Conservation (phyloP, 2,113 vertebrate genomes). For the Xyliphius kryptos region DNA sequence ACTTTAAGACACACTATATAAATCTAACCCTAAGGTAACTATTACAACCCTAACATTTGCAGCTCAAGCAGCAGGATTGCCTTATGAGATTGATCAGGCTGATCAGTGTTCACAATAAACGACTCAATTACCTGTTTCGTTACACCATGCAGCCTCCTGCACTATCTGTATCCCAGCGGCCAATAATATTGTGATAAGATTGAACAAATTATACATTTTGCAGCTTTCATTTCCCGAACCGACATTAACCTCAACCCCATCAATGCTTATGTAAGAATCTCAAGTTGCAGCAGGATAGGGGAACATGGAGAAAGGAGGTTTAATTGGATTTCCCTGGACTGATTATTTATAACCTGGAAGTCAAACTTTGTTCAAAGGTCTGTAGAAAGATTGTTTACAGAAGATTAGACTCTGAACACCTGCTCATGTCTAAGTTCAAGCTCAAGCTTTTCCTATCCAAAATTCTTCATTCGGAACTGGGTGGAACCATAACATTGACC, state of each 20-base stretch:
- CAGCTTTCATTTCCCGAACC: slow-evolving; percentile 4
- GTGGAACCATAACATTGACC: too few relatives aligned
- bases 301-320: not conserved
- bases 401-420: not conserved
- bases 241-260: slow-evolving; percentile 2
- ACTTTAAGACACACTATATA: too few relatives aligned
- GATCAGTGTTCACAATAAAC: slow-evolving; percentile 2
- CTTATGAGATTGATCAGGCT: slow-evolving; percentile 1
- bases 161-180: slow-evolving; percentile 9
- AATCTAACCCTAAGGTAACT: too few relatives aligned
- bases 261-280: slow-evolving; percentile 1
- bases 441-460: not conserved
- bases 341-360: slow-evolving; percentile 7
- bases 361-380: not conserved
- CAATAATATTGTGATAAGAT: slow-evolving; percentile 19
- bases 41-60: too few relatives aligned
- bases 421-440: slow-evolving; percentile 1
- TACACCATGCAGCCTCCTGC: not conserved
- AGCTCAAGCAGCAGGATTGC: not conserved
- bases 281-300: not conserved
- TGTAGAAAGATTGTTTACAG: not conserved
- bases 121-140: slow-evolving; percentile 4
- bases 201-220: slow-evolving; percentile 8
- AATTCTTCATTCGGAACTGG: too few relatives aligned
- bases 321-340: slow-evolving; percentile 17